Conservation (phyloP, 2,113 vertebrate species). For the Phrynocephalus versicolor region DNA sequence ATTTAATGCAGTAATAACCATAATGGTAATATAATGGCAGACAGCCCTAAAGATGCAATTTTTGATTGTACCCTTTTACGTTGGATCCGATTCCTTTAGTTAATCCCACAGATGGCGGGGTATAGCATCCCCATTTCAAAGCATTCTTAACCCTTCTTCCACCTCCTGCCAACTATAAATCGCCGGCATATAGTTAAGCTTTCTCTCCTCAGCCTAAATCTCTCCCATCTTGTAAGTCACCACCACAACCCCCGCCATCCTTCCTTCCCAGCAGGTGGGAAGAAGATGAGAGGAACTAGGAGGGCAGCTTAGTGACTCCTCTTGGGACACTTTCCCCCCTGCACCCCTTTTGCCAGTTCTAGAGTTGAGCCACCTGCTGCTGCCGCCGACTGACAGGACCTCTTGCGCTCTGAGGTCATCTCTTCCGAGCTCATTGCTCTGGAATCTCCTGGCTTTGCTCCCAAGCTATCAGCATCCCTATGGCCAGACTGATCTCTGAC, state of each 20-base stretch:
- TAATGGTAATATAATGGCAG: neutral
- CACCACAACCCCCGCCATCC: too few relatives aligned
- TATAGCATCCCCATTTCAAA: neutral
- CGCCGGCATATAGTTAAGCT: neutral
- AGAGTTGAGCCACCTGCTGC: constrained; percentile 20
- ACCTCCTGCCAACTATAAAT: constrained; percentile 25
- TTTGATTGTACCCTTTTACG: neutral
- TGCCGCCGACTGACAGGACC: constrained; percentile 9
- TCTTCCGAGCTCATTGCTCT: constrained; percentile 18
- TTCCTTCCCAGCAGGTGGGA: constrained; percentile 20
- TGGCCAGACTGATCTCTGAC: neutral
- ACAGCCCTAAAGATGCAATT: neutral
- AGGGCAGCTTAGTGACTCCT: neutral
- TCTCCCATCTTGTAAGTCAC: neutral
- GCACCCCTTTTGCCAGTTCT: constrained; percentile 7
- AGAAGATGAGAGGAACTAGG: constrained; percentile 8
- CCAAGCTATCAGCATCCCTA: constrained; percentile 2
- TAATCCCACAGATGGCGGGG: neutral
- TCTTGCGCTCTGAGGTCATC: constrained; percentile 38
- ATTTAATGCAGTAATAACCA: neutral
- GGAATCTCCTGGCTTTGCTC: constrained; percentile 28
- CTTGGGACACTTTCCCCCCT: neutral
- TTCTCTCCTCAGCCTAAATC: neutral
- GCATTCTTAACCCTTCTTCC: neutral
- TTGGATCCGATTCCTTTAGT: neutral